Conservation (phyloP, 2,113 vertebrate species). For the Poicephalus meyeri region DNA sequence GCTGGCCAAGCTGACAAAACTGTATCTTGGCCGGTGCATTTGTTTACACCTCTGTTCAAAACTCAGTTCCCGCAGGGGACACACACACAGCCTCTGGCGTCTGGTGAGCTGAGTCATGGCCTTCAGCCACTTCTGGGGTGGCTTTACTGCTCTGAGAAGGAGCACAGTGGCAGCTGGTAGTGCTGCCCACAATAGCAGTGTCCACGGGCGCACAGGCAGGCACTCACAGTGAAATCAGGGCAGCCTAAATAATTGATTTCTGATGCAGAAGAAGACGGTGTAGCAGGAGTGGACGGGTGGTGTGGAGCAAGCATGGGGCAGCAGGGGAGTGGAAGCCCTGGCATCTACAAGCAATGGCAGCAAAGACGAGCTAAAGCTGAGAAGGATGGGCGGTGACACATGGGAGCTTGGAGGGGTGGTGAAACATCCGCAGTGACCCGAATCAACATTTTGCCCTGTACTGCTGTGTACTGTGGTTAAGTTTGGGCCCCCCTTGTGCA, state of each 20-base stretch:
- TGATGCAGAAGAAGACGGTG: background rate
- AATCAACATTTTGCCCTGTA: accelerated
- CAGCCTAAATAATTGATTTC: constrained; percentile 57
- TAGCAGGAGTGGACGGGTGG: background rate
- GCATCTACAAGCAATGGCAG: background rate
- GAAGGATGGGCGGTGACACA: background rate
- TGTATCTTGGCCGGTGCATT: accelerated
- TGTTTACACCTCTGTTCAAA: background rate
- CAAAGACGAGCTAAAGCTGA: background rate
- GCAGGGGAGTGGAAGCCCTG: background rate
- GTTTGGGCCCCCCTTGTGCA: background rate
- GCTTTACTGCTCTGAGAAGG: background rate
- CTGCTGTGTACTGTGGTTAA: too few relatives aligned
- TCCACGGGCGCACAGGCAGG: background rate
- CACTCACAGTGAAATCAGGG: background rate
- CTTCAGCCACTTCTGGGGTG: background rate
- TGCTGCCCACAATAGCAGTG: background rate
- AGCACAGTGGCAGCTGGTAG: accelerated
- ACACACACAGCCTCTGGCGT: background rate
- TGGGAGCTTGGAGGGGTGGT: background rate
- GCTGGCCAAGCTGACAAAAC: background rate
- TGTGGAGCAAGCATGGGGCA: background rate
- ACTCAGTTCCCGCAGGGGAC: background rate
- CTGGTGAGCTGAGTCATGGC: background rate
- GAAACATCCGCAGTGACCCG: background rate